Percentiles rank a stretch among this genome's conserved stretches.
These are phyloP conservation scores for Helarctos malayanus DNA, from an alignment of 2,797 vertebrate genomes.

Conservation along the genomic window DNA sequence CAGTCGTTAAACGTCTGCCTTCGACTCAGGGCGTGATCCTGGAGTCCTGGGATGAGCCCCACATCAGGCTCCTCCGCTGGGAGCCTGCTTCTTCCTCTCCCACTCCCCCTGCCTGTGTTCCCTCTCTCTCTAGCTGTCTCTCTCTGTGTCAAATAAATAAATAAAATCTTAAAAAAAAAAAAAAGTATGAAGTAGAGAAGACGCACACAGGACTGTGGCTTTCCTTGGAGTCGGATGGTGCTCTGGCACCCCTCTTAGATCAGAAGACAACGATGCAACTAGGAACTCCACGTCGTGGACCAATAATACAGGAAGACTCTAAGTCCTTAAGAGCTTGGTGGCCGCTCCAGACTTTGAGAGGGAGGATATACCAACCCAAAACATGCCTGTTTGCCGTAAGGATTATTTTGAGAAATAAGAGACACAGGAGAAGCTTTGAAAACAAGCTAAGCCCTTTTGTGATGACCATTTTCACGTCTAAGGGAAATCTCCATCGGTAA, in stretches of 20 bases:
- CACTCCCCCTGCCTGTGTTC: too few species aligned
- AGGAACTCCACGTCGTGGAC: not conserved
- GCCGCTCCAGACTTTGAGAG: not conserved
- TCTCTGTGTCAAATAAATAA: too few species aligned
- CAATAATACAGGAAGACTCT: not conserved
- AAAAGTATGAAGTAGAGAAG: not conserved
- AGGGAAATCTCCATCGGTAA: not conserved
- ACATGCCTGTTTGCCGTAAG: not conserved
- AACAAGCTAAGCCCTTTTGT: slow-evolving; percentile 12
- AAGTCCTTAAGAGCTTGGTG: not conserved
- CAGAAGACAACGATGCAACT: not conserved
- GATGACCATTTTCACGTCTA: not conserved
- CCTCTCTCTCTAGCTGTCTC: too few species aligned
- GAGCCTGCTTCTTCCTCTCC: too few species aligned
- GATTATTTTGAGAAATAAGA: slow-evolving; percentile 10
- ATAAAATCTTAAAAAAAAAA: too few species aligned
- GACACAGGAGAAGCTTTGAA: not conserved
- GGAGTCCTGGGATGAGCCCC: too few species aligned
- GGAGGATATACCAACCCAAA: not conserved
- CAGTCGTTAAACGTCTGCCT: too few species aligned
- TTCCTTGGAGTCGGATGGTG: not conserved
- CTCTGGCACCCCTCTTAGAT: slow-evolving; percentile 7
- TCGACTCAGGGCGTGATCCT: too few species aligned
- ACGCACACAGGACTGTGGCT: not conserved
- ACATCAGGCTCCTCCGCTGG: too few species aligned